Percentiles rank a stretch among this genome's conserved stretches.
These are phyloP conservation scores for Athalia rosae DNA, from an alignment of 2,888 invertebrate species.

Conservation along the genomic window DNA sequence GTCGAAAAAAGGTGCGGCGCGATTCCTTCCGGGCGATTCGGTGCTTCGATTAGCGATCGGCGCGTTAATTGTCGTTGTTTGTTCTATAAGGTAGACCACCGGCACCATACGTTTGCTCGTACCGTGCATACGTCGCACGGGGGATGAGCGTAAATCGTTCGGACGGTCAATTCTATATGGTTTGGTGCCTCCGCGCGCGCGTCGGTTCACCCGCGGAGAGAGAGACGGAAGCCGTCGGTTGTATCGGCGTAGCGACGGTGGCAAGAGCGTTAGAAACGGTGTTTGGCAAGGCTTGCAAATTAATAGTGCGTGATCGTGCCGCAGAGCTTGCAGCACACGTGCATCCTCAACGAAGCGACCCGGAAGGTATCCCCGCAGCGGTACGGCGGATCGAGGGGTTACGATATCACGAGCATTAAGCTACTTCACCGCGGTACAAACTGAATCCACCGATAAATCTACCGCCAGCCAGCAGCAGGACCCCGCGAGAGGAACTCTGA, in stretches of 20 bases:
- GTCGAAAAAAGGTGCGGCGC: no score
- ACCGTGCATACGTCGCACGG: not conserved
- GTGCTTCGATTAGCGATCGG: no score
- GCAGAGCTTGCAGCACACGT: conserved; percentile 18
- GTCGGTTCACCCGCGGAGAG: conserved; percentile 3
- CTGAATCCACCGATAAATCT: conserved; percentile 38
- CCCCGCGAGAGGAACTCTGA: not conserved
- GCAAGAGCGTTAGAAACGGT: not conserved
- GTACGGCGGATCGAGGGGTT: not conserved
- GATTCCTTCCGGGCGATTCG: no score
- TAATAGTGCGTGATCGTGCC: conserved; percentile 58
- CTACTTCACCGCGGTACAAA: conserved; percentile 27
- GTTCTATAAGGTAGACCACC: no score
- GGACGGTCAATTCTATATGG: conserved; percentile 25
- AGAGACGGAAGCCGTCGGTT: not conserved
- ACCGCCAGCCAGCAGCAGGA: not conserved
- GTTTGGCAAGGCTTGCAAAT: conserved; percentile 55
- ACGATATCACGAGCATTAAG: conserved; percentile 40
- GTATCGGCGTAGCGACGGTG: not conserved
- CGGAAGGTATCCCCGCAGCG: conserved; percentile 26
- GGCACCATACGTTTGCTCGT: no score
- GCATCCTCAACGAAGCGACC: conserved; percentile 38
- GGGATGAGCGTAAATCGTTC: conserved; percentile 31
- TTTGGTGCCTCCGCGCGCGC: not conserved
- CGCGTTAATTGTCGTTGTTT: no score